Conservation (phyloP, 2,113 vertebrate genomes). For the Phaethornis superciliosus region DNA sequence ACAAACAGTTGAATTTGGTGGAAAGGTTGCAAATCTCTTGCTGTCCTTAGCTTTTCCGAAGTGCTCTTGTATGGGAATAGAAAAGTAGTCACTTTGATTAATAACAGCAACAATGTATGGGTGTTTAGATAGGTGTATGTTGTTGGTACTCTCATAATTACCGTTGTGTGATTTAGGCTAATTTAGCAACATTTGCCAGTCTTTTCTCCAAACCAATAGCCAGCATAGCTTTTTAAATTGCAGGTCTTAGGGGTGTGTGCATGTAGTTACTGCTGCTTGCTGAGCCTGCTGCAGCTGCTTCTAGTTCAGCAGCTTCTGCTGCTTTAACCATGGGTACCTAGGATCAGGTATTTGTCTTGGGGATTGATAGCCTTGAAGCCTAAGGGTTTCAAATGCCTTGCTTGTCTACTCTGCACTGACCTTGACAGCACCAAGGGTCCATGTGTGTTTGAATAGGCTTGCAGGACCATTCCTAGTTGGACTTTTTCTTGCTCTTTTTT, state of each 20-base stretch:
- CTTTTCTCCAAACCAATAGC: not conserved
- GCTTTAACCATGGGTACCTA: accelerated
- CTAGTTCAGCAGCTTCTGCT: not conserved
- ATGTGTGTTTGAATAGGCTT: not conserved
- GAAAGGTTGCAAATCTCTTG: not conserved
- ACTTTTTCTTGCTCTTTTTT: not conserved
- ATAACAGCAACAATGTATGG: not conserved
- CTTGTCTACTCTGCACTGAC: not conserved
- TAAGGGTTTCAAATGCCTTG: not conserved
- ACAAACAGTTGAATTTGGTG: not conserved
- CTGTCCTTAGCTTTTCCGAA: not conserved
- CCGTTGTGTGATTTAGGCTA: not conserved
- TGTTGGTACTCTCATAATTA: not conserved
- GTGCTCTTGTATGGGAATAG: not conserved
- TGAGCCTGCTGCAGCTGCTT: not conserved
- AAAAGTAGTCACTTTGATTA: not conserved
- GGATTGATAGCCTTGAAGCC: not conserved
- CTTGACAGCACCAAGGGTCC: not conserved
- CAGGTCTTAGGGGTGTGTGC: accelerated
- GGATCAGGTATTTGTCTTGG: not conserved
- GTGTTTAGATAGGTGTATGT: not conserved
- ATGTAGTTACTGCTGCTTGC: not conserved
- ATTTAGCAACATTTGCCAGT: not conserved
- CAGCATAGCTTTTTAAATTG: not conserved
- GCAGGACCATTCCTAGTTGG: not conserved